phyloP scores from a whole-genome alignment of 35 echinoderm and acorn worm genomes.

The Apostichopus californicus region DNA sequence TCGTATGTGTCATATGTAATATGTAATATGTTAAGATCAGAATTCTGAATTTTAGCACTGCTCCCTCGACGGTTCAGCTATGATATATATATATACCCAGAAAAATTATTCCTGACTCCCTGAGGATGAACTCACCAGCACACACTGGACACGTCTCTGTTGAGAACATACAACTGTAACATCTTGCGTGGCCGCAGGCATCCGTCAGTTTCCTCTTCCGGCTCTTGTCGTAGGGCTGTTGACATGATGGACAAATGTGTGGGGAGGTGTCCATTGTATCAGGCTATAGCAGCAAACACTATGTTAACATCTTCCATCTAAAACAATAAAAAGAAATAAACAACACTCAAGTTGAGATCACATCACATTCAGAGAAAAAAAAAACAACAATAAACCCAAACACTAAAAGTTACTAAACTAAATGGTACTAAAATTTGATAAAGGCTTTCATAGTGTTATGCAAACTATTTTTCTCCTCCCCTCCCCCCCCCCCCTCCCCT shows the following conservation, averaged over 20 bases:
- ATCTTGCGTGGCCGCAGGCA: slow-evolving; percentile 95
- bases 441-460: too few species aligned
- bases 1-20: too few species aligned
- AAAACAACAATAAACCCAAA: too few species aligned
- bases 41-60: too few species aligned
- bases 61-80: too few species aligned
- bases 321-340: not conserved
- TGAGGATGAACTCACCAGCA: slow-evolving; percentile 35
- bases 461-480: too few species aligned
- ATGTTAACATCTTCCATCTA: slow-evolving; percentile 21
- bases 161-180: slow-evolving; percentile 96
- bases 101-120: too few species aligned
- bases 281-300: not conserved
- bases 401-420: too few species aligned
- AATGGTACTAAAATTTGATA: too few species aligned
- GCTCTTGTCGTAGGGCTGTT: slow-evolving; percentile 84
- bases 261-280: slow-evolving; percentile 79
- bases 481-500: too few species aligned
- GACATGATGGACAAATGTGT: slow-evolving; percentile 81
- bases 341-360: not conserved
- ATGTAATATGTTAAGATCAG: too few species aligned
- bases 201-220: slow-evolving; percentile 95
- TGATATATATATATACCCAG: too few species aligned
- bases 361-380: not conserved
- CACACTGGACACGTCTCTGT: slow-evolving; percentile 89